A percentile compares a stretch with the other conserved stretches of the same genome.
phyloP scores from a whole-genome alignment of 2,797 vertebrate genomes.

The Telmatherina bonti region DNA sequence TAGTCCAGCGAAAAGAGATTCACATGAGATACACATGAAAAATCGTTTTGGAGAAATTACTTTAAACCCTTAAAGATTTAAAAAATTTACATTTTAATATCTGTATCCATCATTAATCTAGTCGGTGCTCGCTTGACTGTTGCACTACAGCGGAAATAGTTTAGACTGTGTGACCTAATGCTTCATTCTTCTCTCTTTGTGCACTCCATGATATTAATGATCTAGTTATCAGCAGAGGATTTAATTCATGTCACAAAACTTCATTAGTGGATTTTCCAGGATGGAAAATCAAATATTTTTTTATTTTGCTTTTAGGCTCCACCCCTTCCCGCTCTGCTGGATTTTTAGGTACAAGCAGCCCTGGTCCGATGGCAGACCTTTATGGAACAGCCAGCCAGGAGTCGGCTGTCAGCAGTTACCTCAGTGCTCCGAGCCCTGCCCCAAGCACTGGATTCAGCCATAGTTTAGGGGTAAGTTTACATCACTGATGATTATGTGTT shows the following conservation, averaged over 20 bases:
- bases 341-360: slow-evolving; percentile 98
- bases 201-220: no score
- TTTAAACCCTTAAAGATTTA: slow-evolving; percentile 15
- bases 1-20: not conserved
- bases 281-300: not conserved
- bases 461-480: slow-evolving; percentile 91
- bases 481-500: not conserved
- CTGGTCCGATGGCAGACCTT: slow-evolving; percentile 97
- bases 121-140: not conserved
- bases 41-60: slow-evolving; percentile 15
- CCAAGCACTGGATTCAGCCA: slow-evolving; percentile 97
- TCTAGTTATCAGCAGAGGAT: not conserved
- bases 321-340: slow-evolving; percentile 94
- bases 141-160: not conserved
- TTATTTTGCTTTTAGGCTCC: slow-evolving; percentile 83
- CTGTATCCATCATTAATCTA: slow-evolving; percentile 4
- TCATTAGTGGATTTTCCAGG: not conserved
- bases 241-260: not conserved
- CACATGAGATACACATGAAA: not conserved
- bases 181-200: not conserved
- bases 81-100: slow-evolving; percentile 34
- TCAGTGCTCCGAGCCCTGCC: slow-evolving; percentile 97
- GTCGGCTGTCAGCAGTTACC: slow-evolving; percentile 97
- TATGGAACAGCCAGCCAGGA: slow-evolving; percentile 96
- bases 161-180: not conserved